Evolutionary conservation across 2,113 vertebrate genomes (phyloP), one percentile per base, ranked within the genome.

Genomic region (Oncorhynchus mykiss): DNA sequence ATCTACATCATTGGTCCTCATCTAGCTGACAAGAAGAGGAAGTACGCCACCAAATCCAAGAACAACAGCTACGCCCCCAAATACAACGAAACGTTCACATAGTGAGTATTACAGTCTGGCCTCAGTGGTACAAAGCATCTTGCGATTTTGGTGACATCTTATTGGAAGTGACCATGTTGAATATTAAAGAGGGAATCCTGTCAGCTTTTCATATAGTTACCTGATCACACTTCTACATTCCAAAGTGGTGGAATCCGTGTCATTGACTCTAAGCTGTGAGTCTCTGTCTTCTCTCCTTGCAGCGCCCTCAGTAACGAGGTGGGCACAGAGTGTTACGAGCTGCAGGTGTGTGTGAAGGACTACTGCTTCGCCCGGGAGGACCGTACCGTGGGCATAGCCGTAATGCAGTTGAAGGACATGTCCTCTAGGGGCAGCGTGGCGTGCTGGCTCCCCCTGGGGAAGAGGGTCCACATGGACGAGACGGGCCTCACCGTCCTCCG

Each of bases 51-150:
- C 66, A 99, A 99, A 87, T 99, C 98, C 2, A 99, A 99, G 90
- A 99, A 99, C 91, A 99, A 99, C 91, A 99, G 97, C 87, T 99
- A 97, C 97, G 96, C 97, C 60, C 98, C 98, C 49, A 99, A 99
- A 89, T 99, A 98, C 91, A 99, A 98, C 0, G 98, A 99, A 90
- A 99, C 95, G 72, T 97, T 99, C 89, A 95, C 96, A 79, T 99
- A 99, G 98, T 99, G 85, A 97, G 97, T 97, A 54, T 5, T 54
- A 54, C 51, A 54, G 51, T 54, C 13, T 54, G 51, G 51, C 51
- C 3, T 54, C 16, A 54, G 4, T 54, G 12, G 51, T 54, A 54
- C 51, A 54, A 54, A 54, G 51, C 51, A 1, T 54, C 16, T 54
- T 18, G 16, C 16, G 12, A 54, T 54, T 5, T 5, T 18, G 51